Base-by-base conservation (phyloP, 2,888 invertebrate genomes). In the Teinopalpus imperialis region DNA sequence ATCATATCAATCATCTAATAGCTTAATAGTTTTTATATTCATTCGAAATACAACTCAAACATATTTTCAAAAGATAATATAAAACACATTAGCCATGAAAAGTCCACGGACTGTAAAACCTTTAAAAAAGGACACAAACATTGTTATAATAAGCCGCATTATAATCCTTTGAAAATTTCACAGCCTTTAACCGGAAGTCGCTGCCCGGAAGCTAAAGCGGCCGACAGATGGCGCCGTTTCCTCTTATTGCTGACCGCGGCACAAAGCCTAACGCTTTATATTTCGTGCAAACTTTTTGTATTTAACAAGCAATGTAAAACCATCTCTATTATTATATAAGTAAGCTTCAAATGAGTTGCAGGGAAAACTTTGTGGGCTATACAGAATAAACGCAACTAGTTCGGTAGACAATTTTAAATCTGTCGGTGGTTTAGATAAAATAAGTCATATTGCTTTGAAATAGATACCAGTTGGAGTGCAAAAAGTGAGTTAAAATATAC, bases 221-320 rank as follows among this genome's bases (percentile, higher is more conserved):
- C 56, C 74, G 65, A 63, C 85, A 85, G 81, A 81, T 85, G 85
- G 74, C 80, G 73, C 67, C 58, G 65, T 66, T 70, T 83, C 77
- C 81, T 85, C 81, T 85, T 82, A 82, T 83, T 83, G 76, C 77
- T 79, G 79, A 81, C 80, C 82, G 66, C 74, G 65, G 65, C 66
- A 78, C 79, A 81, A 77, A 81, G 80, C 78, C 77, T 65, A 69
- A 58, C 69, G 67, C 67, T 73, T 73, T 69, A 66, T 61, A 63
- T 57, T 58, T 57, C 56, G 48, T 46, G 59, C 69, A 60, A 62
- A 43, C 29, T 39, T 32, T 20, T 24, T 26, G 9, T 12, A 2
- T 13, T n/a, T 0, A 0, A 2, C 18, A 2, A 20, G 14, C 42
- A 47, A 5, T 7, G 44, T 0, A 71, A 57, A 60, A 37, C 37